phyloP scores from a whole-genome alignment of 2,888 invertebrate species.

The Pemphredon lugubris region DNA sequence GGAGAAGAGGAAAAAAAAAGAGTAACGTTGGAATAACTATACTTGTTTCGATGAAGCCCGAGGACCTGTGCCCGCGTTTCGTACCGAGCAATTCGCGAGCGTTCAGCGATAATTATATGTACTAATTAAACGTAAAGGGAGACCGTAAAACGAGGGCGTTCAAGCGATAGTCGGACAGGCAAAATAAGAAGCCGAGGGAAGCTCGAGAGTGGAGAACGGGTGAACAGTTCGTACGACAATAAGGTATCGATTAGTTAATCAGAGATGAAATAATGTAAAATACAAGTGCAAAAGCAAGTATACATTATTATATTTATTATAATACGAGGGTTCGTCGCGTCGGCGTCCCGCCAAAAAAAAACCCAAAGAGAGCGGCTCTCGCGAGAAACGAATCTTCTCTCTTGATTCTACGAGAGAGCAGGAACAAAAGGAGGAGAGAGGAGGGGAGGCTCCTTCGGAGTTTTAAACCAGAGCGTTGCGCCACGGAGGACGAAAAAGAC shows the following conservation, averaged over 20 bases:
- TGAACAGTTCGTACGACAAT: conserved; percentile 81
- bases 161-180: background rate
- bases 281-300: conserved; percentile 79
- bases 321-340: conserved; percentile 56
- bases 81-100: conserved; percentile 15
- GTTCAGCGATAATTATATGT: conserved; percentile 6
- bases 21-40: background rate
- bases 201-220: conserved; percentile 51
- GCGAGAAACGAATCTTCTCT: conserved; percentile 2
- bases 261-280: conserved; percentile 78
- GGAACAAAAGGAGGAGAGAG: background rate
- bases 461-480: too few species aligned
- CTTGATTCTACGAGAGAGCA: background rate
- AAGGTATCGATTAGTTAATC: conserved; percentile 80
- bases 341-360: conserved; percentile 30
- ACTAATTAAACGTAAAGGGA: background rate
- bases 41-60: background rate
- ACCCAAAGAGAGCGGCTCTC: conserved; percentile 7
- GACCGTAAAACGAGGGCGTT: background rate
- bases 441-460: background rate
- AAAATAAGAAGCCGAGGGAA: background rate
- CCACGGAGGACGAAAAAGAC: too few species aligned
- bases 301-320: conserved; percentile 80
- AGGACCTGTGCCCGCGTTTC: background rate
- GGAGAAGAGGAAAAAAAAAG: background rate